Base-by-base conservation (phyloP, 1,140 invertebrate species). In the Penaeus vannamei region DNA sequence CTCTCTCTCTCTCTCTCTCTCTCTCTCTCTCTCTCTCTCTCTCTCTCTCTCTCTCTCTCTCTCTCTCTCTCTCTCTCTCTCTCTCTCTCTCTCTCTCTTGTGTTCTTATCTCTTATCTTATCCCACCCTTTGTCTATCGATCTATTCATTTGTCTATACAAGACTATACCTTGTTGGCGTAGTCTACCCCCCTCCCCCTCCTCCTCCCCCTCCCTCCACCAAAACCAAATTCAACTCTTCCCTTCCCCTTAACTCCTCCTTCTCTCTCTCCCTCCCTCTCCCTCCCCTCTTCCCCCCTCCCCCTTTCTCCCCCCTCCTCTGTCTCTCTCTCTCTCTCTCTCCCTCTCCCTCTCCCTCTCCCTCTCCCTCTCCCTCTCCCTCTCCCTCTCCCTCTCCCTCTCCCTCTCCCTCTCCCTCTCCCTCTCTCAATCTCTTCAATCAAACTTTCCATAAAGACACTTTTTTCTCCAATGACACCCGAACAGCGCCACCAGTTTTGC, bases 61-160 rank as follows among this genome's bases (percentile, higher is more conserved):
- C 26, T 26, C 64, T 66, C 22, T 26, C 64, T 26, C 22, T 66
- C 22, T 23, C 26, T 66, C 22, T 23, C 26, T 66, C 64, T 23
- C 26, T 66, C 26, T 66, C 26, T 66, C 26, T 66, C n/a, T 86
- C 85, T 77, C 36, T 86, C 69, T 77, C 20, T 88, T 79, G 69
- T 23, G 83, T 26, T 72, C 62, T 36, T 5, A 2, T 5, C 5
- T 36, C 36, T n/a, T n/a, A n/a, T n/a, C n/a, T n/a, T n/a, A n/a
- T 14, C 53, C 0, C 53, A 17, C 53, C 14, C 53, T 53, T 12
- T 53, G 10, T 53, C 53, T 53, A 8, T 53, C 53, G 12, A 0
- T 42, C 36, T 42, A 1, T 42, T 7, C 8, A 4, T 42, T 7
- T 42, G 8, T 42, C 3, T 4, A 7, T n/a, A 42, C 8, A 42